Evolutionary conservation across 2,888 invertebrate genomes (phyloP).

Genomic region (Lottia scabra): DNA sequence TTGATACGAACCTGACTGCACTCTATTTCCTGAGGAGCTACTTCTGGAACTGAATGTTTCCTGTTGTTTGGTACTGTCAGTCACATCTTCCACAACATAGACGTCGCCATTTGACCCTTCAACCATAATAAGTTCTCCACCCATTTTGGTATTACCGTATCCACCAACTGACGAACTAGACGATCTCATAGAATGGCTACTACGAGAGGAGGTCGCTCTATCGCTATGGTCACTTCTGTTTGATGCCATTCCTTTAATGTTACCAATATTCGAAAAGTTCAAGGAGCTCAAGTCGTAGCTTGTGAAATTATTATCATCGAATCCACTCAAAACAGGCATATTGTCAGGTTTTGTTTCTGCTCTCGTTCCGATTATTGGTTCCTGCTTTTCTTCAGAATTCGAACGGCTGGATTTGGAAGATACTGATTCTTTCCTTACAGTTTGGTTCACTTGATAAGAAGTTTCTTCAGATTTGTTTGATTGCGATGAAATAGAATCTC

Average conservation of each 20-base stretch:
- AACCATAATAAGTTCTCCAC: conserved; percentile 38
- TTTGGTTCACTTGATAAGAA: too few species aligned
- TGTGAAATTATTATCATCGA: neutral
- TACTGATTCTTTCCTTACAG: too few species aligned
- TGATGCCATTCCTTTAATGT: conserved; percentile 34
- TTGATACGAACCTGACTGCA: neutral
- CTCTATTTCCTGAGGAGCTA: neutral
- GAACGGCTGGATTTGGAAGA: too few species aligned
- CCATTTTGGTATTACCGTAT: conserved; percentile 25
- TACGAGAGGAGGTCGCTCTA: conserved; percentile 41
- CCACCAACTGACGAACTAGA: conserved; percentile 23
- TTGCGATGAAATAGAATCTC: too few species aligned
- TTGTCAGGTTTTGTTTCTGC: neutral
- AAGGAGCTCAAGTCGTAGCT: neutral
- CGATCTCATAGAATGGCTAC: conserved; percentile 21
- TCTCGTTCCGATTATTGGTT: too few species aligned
- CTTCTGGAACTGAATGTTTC: conserved; percentile 27
- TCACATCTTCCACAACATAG: conserved; percentile 50
- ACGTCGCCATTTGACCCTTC: conserved; percentile 47
- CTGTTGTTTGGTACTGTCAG: conserved; percentile 43
- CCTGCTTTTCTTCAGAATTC: too few species aligned
- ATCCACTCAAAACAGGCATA: neutral
- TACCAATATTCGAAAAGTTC: neutral
- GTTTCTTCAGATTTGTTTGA: too few species aligned
- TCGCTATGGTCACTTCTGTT: conserved; percentile 43